Base-by-base conservation (phyloP, 1,140 invertebrate genomes). In the Olivierus martensii region DNA sequence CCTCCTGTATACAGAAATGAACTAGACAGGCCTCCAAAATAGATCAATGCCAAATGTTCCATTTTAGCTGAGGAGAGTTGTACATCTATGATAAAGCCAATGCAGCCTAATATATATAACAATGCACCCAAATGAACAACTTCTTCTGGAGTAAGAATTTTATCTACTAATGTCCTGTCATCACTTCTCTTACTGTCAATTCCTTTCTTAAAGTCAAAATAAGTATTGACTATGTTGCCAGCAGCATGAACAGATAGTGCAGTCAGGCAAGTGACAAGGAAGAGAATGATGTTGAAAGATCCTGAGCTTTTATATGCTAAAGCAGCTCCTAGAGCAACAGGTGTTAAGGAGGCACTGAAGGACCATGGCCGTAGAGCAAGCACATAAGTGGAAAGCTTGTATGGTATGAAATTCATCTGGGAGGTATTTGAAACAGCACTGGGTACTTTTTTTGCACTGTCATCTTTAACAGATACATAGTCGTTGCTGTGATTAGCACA, bases 171-270 rank as follows among this genome's bases (percentile, higher is more conserved):
- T 58, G 87, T 94, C 63, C 89, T 77, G 66, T 96, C 90, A 63
- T 94, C 89, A 61, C 85, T 87, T 70, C 87, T 88, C 49, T 86
- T 67, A 49, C 73, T 78, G 65, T 94, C 91, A 41, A 95, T 89
- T 34, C 90, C 91, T 72, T 88, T 87, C 7, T 87, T 77, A 66
- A 87, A 96, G 71, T 95, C 90, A 66, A 83, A 94, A 67, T 94
- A 95, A 0, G 90, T 95, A 66, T 96, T 95, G 1, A 96, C 90
- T n/a, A 95, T 80, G 71, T 95, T 95, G 37, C 90, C 91, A 50
- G 91, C 91, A 46, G 87, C 88, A 67, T 95, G 91, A 3, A 95
- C 90, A 14, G 84, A 88, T 46, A 93, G 72, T 7, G 91, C 80
- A 2, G 87, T 92, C 43, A 87, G 77, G 19, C 87, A 70, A 1